Evolutionary conservation across 2,113 vertebrate species (phyloP), one percentile per base, ranked within the genome.

Genomic region (Gambusia affinis): DNA sequence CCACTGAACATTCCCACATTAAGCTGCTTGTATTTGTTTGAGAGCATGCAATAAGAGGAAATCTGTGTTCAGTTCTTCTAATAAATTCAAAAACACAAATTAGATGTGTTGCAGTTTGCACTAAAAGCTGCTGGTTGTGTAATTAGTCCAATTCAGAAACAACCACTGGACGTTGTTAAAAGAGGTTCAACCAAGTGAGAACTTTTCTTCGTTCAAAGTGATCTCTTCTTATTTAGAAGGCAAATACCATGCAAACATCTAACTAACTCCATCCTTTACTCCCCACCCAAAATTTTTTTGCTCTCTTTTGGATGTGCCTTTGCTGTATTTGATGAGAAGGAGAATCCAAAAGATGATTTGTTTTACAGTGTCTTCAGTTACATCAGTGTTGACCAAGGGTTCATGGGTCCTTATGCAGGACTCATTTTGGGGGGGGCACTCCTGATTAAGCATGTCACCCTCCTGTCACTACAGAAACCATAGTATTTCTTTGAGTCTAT

Each of bases 191-290:
- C 27, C 5, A 10, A 57, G 30, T 39, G 57, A 15, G 64, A 27
- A 3, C 8, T 22, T 64, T 24, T 24, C 33, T 73, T 84, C 24
- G 70, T 10, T 64, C 24, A 35, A 27, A 47, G 66, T 33, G 11
- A 44, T 8, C 30, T 27, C n/a, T 17, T 24, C 60, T 81, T 19
- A 77, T 82, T 82, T 84, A 76, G 31, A 68, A 87, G 72, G 60
- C 70, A 84, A 89, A 85, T 85, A 17, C 30, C 64, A 85, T 78
- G 68, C 78, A 85, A 87, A 89, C 27, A 67, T 31, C 42, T 8
- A 28, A 14, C 51, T 44, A 29, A 73, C 3, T 39, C 27, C 24
- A 39, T 39, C 37, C 30, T 65, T 31, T 63, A 57, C 24, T n/a
- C 51, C 2, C 51, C 22, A 57, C 22, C 17, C 19, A 22, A 57